These are phyloP conservation scores for Pangasius sanitwongsei DNA, from an alignment of 2,797 vertebrate species.

Conservation along the genomic window DNA sequence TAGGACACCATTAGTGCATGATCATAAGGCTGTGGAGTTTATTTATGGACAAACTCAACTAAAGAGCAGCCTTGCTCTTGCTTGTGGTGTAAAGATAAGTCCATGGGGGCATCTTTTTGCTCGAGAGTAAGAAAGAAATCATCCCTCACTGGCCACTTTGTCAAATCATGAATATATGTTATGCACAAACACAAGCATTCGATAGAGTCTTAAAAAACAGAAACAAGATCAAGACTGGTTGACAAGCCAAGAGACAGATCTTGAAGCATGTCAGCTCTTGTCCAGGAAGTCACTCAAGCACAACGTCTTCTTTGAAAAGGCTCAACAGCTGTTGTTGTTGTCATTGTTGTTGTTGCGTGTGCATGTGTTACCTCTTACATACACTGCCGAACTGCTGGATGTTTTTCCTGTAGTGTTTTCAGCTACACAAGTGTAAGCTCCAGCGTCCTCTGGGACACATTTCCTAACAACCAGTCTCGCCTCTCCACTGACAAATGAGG, in stretches of 20 bases:
- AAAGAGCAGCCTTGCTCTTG: not conserved
- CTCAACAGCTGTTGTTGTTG: not conserved
- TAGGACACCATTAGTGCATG: not conserved
- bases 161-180: not conserved
- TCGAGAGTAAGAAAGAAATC: not conserved
- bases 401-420: constrained; percentile 73
- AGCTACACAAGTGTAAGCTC: constrained; percentile 75
- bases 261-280: not conserved
- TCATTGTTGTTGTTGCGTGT: not conserved
- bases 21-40: not conserved
- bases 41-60: constrained; percentile 16
- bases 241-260: not conserved
- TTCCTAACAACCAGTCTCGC: constrained; percentile 69
- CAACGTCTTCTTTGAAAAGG: not conserved
- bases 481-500: constrained; percentile 62
- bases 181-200: not conserved
- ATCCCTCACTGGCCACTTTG: not conserved
- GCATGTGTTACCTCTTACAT: constrained; percentile 67
- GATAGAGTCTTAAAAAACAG: not conserved
- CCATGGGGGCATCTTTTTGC: not conserved
- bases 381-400: constrained; percentile 73
- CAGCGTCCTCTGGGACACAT: constrained; percentile 75
- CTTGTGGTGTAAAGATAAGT: constrained; percentile 18
- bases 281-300: not conserved
- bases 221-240: not conserved